Base-by-base conservation (phyloP, 2,113 vertebrate species). In the Cariama cristata region DNA sequence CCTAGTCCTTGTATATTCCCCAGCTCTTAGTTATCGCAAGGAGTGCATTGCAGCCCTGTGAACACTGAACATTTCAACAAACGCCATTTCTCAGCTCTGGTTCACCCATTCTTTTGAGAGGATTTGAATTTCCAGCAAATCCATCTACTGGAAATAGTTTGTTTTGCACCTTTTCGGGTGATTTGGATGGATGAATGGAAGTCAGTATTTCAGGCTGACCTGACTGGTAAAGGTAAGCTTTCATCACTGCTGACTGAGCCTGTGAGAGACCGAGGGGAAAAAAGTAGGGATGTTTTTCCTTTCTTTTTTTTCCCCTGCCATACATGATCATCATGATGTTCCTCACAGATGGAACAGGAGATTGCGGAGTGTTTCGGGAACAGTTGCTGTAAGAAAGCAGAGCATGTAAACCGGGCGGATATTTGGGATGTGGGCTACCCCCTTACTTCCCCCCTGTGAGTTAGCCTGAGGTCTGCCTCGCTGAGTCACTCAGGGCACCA, bases 101-200 rank as follows among this genome's bases (percentile, higher is more conserved):
- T 72, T 94, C 64, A 28, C 63, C 58, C 22, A 3, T 90, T 90
- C 40, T 66, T 89, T 93, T 26, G 42, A 74, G 79, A 60, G 82
- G 59, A 84, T 95, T 86, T 94, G 60, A 64, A 80, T 93, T 96
- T 86, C 33, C n/a, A 80, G 87, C 69, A 69, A 81, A 73, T 93
- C 33, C 71, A 67, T 88, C 84, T 90, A 35, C 74, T 82, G 21
- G 66, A 76, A 90, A 24, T 56, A 55, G 56, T 50, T 87, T 87
- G 79, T 22, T 79, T 77, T 91, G 59, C 20, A 23, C 21, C 27
- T 68, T 96, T 83, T 88, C 2, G 8, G 18, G 30, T 63, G 35
- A 20, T 85, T 71, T 62, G 30, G 68, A 33, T 68, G 42, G 38
- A 72, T 75, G 56, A 55, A 58, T 62, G 38, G 81, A 77, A 90